Base-by-base conservation (phyloP, 2,797 vertebrate species). In the Tiaroga cobitis region DNA sequence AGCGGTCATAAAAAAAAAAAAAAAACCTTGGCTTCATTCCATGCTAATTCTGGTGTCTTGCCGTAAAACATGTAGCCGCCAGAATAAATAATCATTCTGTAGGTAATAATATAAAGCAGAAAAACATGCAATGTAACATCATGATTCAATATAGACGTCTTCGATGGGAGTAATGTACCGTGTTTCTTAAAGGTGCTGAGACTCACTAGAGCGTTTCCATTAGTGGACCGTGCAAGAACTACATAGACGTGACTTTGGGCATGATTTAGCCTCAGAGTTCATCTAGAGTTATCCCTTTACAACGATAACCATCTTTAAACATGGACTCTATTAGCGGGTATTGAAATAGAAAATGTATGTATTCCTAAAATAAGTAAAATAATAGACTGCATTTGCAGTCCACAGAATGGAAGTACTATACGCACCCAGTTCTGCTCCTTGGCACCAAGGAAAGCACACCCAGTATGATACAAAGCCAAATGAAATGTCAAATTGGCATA, bases 21-120 rank as follows among this genome's bases (percentile, higher is more conserved):
- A 76, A 77, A 10, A 5, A 34, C 24, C 73, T 49, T 68, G 51
- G 21, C 29, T 79, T 73, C 32, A 39, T 67, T 85, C 32, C 32
- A 73, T 26, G 43, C 39, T 61, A 68, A 39, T 59, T 83, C 46
- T 74, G 34, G 7, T 65, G 37, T n/a, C 39, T 63, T 56, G 39
- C 26, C 65, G 8, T 59, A 82, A 82, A 85, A 76, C 65, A 32
- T 21, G 51, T 39, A 65, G 65, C 67, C 32, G 5, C 41, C 72
- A 41, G 67, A 56, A 9, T 39, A 39, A 46, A 49, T 76, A 37
- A 21, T 79, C n/a, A n/a, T n/a, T n/a, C 41, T 85, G 68, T 54
- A 65, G 77, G 29, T 73, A 65, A 80, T 80, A 85, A 72, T 72
- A 84, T 41, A 83, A 86, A 67, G 67, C 85, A 26, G 78, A 86